Base-by-base conservation (phyloP, 2,113 vertebrate species). In the Toxotes chatareus region DNA sequence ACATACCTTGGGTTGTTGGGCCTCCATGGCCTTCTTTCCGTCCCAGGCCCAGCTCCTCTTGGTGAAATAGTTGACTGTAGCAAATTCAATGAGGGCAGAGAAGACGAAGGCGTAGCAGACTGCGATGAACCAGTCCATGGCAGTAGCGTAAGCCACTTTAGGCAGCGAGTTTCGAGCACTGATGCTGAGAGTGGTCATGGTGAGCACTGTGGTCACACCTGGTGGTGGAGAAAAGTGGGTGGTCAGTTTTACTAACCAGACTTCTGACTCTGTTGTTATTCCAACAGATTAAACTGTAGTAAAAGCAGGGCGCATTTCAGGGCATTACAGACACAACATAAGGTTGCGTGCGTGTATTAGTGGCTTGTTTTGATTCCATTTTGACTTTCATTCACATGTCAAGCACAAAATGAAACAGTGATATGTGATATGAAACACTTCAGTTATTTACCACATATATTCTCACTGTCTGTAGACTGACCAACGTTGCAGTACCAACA, bases 81-180 rank as follows among this genome's bases (percentile, higher is more conserved):
- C 98, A 56, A 99, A 99, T 91, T 99, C 98, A 40, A 99, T 99
- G 77, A 99, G 93, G 3, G 98, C 98, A 1, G 98, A 99, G 94
- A 99, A 99, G 51, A 99, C 98, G 13, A 99, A 99, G 57, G 97
- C 97, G 1, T 99, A 99, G 91, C 97, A 99, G 67, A 99, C 98
- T 0, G 98, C 98, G 23, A 99, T 99, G 90, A 99, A 99, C 98
- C 98, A 99, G 94, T 99, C 98, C 98, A 99, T 99, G 47, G 98
- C 98, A 0, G 98, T 99, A 40, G 98, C 98, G 0, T 99, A 99
- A 9, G 98, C 97, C 93, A 99, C 98, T 93, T 99, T 99, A 32
- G 98, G 98, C 86, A 99, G 92, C 17, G 98, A 99, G 93, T 98
- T 99, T 38, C 98, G 95, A 69, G 98, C 98, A 34, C 98, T 99